Evolutionary conservation across 1,140 invertebrate genomes (phyloP).

Genomic region (Drosophila subpulchrella): DNA sequence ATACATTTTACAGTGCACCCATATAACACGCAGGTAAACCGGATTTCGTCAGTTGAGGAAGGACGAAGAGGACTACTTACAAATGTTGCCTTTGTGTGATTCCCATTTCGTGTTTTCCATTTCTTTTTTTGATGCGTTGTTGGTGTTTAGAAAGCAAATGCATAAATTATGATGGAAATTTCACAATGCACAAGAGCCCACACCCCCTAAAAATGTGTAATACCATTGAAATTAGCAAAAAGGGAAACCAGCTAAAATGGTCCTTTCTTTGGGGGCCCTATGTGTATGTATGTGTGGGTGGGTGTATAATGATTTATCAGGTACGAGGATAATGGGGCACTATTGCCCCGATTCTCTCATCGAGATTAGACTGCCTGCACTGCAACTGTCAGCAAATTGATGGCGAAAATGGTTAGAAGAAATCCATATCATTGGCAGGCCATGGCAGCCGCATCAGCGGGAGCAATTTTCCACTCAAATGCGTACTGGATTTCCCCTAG

Average conservation of each 20-base stretch:
- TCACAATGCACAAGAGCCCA: constrained; percentile 24
- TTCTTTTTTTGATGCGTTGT: constrained; percentile 8
- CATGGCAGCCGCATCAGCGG: constrained; percentile 51
- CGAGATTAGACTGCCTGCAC: constrained; percentile 47
- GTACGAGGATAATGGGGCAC: constrained; percentile 20
- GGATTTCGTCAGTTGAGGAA: constrained; percentile 21
- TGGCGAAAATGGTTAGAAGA: constrained; percentile 46
- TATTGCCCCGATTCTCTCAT: constrained; percentile 10
- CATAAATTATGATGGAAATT: constrained; percentile 61
- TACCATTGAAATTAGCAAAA: constrained; percentile 47
- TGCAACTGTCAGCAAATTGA: constrained; percentile 75
- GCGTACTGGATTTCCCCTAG: constrained; percentile 22
- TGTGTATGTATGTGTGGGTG: constrained; percentile 10
- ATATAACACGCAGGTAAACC: constrained; percentile 26
- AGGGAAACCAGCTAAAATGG: constrained; percentile 40
- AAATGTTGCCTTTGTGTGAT: constrained; percentile 61
- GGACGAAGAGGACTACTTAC: constrained; percentile 29
- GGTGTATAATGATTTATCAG: constrained; percentile 55
- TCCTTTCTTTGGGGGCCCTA: constrained; percentile 10
- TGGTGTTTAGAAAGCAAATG: constrained; percentile 57
- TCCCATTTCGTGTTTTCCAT: constrained; percentile 21
- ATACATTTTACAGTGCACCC: neutral
- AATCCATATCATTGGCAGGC: constrained; percentile 65
- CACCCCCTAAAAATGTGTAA: constrained; percentile 30
- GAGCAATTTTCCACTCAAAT: constrained; percentile 75